phyloP scores from a whole-genome alignment of 2,113 vertebrate species.

The Mionectes macconnelli region DNA sequence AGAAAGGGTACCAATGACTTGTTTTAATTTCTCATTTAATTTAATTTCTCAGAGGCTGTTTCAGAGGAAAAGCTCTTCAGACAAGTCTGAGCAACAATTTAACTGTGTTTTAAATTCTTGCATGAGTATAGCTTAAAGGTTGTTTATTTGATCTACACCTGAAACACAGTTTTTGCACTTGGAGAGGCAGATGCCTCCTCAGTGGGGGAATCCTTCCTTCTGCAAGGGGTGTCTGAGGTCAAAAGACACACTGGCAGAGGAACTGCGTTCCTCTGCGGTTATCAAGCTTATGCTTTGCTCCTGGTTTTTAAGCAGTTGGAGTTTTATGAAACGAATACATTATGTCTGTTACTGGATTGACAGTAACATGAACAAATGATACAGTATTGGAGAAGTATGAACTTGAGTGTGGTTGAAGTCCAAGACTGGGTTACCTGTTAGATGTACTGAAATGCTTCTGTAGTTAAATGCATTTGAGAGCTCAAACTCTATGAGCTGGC shows the following conservation, averaged over 20 bases:
- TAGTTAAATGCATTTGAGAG: neutral
- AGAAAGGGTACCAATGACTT: neutral
- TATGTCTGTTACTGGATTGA: neutral
- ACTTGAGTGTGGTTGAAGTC: neutral
- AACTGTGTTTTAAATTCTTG: neutral
- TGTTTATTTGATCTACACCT: neutral
- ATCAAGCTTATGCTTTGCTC: neutral
- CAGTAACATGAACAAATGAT: neutral
- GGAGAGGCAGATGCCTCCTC: neutral
- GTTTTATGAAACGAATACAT: neutral
- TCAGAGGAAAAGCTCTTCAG: neutral
- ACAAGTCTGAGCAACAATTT: neutral
- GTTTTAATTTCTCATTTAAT: neutral
- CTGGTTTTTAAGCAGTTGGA: neutral
- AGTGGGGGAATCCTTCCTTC: neutral
- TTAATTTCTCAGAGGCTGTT: neutral
- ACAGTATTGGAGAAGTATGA: neutral
- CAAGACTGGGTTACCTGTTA: neutral
- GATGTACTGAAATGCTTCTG: neutral
- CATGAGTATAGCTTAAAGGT: neutral
- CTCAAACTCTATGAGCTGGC: neutral
- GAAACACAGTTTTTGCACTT: neutral
- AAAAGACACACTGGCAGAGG: neutral
- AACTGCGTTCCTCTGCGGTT: accelerated
- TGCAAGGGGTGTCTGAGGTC: neutral